Percentiles rank a stretch among this genome's conserved stretches.
These are phyloP conservation scores for Caenorhabditis sp. DNA, from an alignment of 2,888 invertebrate species.

Conservation along the genomic window DNA sequence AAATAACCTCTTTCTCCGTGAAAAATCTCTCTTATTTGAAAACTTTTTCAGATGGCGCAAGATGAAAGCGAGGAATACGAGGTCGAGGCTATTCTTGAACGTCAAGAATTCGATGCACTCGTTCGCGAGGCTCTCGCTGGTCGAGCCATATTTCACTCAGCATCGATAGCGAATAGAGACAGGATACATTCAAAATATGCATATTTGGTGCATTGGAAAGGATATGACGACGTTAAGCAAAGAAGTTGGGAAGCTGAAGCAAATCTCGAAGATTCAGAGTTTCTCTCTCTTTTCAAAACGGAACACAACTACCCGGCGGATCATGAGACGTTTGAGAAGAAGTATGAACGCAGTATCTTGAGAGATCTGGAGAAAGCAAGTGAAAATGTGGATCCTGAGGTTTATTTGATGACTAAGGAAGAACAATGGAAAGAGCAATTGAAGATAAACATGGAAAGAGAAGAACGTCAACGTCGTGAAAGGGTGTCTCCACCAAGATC, in stretches of 20 bases:
- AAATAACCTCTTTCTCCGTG: no score
- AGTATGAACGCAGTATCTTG: neutral
- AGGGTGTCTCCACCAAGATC: no score
- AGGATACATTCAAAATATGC: constrained; percentile 21
- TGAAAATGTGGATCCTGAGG: no score
- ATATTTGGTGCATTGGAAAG: constrained; percentile 46
- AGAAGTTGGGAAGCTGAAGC: constrained; percentile 59
- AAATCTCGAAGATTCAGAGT: constrained; percentile 4
- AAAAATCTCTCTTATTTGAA: no score
- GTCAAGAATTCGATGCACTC: neutral
- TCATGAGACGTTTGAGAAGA: neutral
- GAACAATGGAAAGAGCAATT: no score
- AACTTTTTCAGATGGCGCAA: neutral
- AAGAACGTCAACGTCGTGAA: no score
- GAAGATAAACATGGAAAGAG: no score
- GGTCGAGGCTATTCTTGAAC: neutral
- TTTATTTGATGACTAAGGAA: no score
- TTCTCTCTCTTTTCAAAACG: neutral
- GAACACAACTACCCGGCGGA: neutral
- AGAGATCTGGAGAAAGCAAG: neutral
- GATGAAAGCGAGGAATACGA: neutral
- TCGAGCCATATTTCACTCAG: neutral
- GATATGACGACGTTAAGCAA: no score
- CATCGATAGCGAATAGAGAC: neutral
- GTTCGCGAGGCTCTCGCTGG: neutral